A percentile compares a stretch with the other conserved stretches of the same genome.
phyloP scores from a whole-genome alignment of 2,797 vertebrate species.

The Hyperoplus immaculatus region DNA sequence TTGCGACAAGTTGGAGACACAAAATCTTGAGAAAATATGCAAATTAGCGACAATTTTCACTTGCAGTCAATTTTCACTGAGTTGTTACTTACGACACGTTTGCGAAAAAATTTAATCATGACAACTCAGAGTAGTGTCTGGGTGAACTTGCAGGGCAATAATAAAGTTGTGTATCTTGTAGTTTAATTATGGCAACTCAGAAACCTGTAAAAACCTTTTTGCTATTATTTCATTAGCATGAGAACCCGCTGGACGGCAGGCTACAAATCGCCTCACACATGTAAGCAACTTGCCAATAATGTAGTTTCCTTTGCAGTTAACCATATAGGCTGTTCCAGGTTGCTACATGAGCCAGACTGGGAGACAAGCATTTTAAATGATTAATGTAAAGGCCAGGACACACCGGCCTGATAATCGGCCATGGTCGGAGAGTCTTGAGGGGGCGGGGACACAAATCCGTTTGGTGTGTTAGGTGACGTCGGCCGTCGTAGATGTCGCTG shows the following conservation, averaged over 20 bases:
- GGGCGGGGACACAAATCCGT: too few species aligned
- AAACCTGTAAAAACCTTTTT: not conserved
- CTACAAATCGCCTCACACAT: not conserved
- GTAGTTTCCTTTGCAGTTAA: not conserved
- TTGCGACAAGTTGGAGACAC: too few species aligned
- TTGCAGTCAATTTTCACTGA: too few species aligned
- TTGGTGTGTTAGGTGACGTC: too few species aligned
- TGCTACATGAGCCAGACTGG: not conserved
- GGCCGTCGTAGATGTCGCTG: too few species aligned
- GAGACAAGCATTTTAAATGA: not conserved
- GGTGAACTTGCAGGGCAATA: conserved; percentile 5
- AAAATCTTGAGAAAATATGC: too few species aligned
- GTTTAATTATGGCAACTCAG: not conserved
- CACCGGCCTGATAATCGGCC: too few species aligned
- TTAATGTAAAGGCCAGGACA: not conserved
- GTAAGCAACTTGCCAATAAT: not conserved
- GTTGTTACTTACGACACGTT: too few species aligned
- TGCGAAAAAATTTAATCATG: too few species aligned
- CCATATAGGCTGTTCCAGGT: not conserved
- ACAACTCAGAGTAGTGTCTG: not conserved
- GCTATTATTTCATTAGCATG: not conserved
- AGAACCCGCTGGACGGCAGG: not conserved
- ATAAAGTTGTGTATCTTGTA: not conserved
- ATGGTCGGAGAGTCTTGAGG: too few species aligned
- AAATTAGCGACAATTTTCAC: too few species aligned